phyloP scores from a whole-genome alignment of 2,888 invertebrate genomes.

The Cheilosia urbana region DNA sequence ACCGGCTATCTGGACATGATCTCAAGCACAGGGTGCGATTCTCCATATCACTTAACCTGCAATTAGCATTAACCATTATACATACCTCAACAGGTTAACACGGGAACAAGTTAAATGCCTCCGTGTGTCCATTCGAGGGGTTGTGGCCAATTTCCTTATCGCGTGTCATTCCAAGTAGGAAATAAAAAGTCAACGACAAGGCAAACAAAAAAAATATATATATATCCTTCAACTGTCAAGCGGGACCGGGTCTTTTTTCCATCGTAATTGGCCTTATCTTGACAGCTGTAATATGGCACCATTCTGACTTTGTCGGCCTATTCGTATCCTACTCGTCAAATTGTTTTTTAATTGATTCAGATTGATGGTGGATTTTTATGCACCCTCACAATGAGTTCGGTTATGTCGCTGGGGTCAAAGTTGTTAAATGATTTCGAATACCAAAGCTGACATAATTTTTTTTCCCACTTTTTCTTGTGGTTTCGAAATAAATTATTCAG shows the following conservation, averaged over 20 bases:
- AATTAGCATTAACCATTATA: slow-evolving; percentile 67
- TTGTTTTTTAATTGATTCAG: slow-evolving; percentile 73
- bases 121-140: slow-evolving; percentile 64
- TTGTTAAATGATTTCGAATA: slow-evolving; percentile 51
- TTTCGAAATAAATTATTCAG: slow-evolving; percentile 37
- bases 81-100: slow-evolving; percentile 74
- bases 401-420: slow-evolving; percentile 27
- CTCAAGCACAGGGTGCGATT: slow-evolving; percentile 58
- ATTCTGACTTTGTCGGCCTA: slow-evolving; percentile 45
- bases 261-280: slow-evolving; percentile 69
- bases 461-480: slow-evolving; percentile 35
- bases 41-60: slow-evolving; percentile 65
- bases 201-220: slow-evolving; percentile 1
- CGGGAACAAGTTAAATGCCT: slow-evolving; percentile 33
- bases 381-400: slow-evolving; percentile 32
- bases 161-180: slow-evolving; percentile 71
- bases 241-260: slow-evolving; percentile 25
- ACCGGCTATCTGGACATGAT: slow-evolving; percentile 60
- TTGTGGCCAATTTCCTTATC: slow-evolving; percentile 73
- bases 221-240: slow-evolving; percentile 55
- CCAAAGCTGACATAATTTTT: slow-evolving; percentile 44
- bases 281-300: slow-evolving; percentile 63
- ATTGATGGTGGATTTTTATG: slow-evolving; percentile 62
- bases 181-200: slow-evolving; percentile 69
- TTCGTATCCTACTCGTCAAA: slow-evolving; percentile 55